phyloP scores from a whole-genome alignment of 1,140 invertebrate species.

The Danaus melanippus region DNA sequence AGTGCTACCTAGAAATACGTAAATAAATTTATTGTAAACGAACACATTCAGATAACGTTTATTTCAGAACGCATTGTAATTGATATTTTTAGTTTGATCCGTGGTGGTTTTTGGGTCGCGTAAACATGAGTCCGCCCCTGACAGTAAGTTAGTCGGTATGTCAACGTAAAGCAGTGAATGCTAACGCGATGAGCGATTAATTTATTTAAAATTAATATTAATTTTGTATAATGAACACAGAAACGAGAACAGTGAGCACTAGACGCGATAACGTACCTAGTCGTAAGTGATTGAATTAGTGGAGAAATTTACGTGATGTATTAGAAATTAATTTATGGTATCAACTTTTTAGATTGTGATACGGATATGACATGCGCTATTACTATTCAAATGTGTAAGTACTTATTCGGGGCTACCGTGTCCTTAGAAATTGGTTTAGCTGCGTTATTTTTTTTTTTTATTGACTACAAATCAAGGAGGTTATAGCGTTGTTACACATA shows the following conservation, averaged over 20 bases:
- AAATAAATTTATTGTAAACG: conserved; percentile 60
- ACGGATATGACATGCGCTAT: conserved; percentile 65
- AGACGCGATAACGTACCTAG: conserved; percentile 61
- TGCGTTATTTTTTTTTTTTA: too few species aligned
- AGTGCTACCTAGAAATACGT: conserved; percentile 72
- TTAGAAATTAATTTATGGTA: conserved; percentile 30
- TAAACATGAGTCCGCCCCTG: conserved; percentile 61
- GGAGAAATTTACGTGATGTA: conserved; percentile 8
- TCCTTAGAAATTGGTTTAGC: too few species aligned
- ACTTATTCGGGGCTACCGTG: conserved; percentile 8
- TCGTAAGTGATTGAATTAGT: conserved; percentile 50
- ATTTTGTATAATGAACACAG: conserved; percentile 43
- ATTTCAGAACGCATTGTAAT: conserved; percentile 58
- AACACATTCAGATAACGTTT: conserved; percentile 36
- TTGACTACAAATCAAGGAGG: too few species aligned
- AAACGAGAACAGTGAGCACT: conserved; percentile 49
- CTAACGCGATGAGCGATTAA: conserved; percentile 42
- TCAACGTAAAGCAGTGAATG: conserved; percentile 53
- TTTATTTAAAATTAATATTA: conserved; percentile 22
- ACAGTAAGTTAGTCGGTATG: conserved; percentile 59
- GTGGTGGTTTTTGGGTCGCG: conserved; percentile 65
- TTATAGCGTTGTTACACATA: too few species aligned
- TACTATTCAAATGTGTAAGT: conserved; percentile 69
- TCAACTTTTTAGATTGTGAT: conserved; percentile 65
- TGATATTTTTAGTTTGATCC: conserved; percentile 69